phyloP scores from a whole-genome alignment of 2,797 vertebrate species.

The Eulemur rubriventer region DNA sequence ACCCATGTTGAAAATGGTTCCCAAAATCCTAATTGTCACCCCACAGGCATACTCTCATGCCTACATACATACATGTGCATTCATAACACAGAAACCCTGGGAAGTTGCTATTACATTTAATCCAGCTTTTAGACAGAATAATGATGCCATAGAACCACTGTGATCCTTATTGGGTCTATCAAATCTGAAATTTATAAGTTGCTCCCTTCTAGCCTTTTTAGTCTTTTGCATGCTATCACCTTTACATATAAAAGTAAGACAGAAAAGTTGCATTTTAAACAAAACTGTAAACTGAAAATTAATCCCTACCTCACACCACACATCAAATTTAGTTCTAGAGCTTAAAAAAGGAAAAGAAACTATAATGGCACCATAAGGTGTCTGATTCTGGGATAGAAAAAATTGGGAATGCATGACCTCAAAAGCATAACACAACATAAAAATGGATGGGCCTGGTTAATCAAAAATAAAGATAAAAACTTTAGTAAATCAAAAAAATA shows the following conservation, averaged over 20 bases:
- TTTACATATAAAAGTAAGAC: not conserved
- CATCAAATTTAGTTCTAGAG: not conserved
- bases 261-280: conserved; percentile 41
- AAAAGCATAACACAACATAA: not conserved
- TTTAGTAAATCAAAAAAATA: not conserved
- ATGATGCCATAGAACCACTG: not conserved
- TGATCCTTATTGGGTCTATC: not conserved
- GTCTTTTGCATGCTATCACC: not conserved
- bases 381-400: not conserved
- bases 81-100: not conserved
- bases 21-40: not conserved
- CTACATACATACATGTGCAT: not conserved
- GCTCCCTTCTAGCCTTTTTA: not conserved
- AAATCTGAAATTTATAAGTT: not conserved
- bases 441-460: not conserved
- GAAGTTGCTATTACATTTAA: not conserved
- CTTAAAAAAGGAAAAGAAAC: not conserved
- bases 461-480: conserved; percentile 26
- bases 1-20: not conserved
- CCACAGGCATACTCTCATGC: not conserved
- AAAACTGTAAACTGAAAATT: not conserved
- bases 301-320: conserved; percentile 60
- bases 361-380: not conserved
- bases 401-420: not conserved
- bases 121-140: not conserved